Percentiles rank a stretch among this genome's conserved stretches.
These are phyloP conservation scores for Malurus cyaneus DNA, from an alignment of 2,113 vertebrate species.

Conservation along the genomic window DNA sequence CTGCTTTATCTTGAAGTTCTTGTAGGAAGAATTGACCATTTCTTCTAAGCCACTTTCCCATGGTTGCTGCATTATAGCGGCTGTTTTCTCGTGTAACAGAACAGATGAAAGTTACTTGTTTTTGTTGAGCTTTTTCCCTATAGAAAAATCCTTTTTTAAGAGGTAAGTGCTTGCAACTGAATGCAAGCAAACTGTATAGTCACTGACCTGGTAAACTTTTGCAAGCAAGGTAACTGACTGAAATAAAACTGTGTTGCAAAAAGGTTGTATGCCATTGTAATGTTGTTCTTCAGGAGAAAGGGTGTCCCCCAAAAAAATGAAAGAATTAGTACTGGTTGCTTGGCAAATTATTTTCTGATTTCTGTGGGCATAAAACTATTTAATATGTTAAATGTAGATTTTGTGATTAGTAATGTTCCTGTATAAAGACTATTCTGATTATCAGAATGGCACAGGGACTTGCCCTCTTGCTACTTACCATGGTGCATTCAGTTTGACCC, in stretches of 20 bases:
- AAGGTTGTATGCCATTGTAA: background rate
- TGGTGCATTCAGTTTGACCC: background rate
- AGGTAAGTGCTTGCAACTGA: background rate
- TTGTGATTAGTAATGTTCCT: background rate
- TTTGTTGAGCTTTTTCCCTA: background rate
- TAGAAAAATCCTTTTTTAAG: background rate
- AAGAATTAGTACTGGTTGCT: background rate
- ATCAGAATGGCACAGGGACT: background rate
- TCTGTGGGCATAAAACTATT: background rate
- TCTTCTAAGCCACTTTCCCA: background rate
- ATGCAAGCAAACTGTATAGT: background rate
- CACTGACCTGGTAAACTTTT: background rate
- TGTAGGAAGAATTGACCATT: background rate
- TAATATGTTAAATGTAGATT: background rate
- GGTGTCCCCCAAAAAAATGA: background rate
- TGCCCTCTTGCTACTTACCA: background rate
- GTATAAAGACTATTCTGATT: background rate
- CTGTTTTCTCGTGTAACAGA: background rate
- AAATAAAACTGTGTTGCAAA: background rate
- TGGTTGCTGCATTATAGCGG: background rate
- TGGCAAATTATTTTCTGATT: background rate
- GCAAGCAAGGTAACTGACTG: background rate
- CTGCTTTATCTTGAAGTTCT: background rate
- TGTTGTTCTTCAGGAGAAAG: background rate
- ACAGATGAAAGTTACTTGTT: background rate